These are phyloP conservation scores for Notolepis coatsorum DNA, from an alignment of 2,797 vertebrate species.

Conservation along the genomic window DNA sequence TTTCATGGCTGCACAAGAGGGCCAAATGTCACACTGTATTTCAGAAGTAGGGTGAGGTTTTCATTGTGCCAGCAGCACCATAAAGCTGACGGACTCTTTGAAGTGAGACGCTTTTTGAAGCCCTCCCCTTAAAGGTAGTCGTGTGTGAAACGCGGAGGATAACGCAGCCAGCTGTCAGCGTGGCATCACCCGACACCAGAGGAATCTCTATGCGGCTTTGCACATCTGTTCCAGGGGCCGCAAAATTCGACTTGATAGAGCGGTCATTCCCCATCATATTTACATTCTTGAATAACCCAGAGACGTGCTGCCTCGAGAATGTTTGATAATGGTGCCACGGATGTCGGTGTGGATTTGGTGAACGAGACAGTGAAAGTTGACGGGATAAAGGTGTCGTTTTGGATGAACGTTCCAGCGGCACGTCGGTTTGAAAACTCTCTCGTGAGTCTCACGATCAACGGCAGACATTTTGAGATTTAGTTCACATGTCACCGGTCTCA, in stretches of 20 bases:
- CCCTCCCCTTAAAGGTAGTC: slow-evolving; percentile 69
- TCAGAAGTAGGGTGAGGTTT: slow-evolving; percentile 68
- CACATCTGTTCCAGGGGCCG: slow-evolving; percentile 65
- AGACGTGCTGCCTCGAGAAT: too few species aligned
- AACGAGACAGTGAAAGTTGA: too few species aligned
- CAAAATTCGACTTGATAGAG: slow-evolving; percentile 45
- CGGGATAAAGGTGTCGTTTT: too few species aligned
- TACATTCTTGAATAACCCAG: too few species aligned
- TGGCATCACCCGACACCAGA: slow-evolving; percentile 54
- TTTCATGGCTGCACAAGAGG: slow-evolving; percentile 57
- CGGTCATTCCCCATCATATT: too few species aligned
- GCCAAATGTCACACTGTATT: slow-evolving; percentile 63
- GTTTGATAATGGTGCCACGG: too few species aligned
- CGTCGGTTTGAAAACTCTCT: too few species aligned
- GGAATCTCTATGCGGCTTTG: slow-evolving; percentile 55
- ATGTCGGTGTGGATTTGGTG: too few species aligned
- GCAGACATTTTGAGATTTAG: too few species aligned
- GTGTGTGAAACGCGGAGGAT: slow-evolving; percentile 70
- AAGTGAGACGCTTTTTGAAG: slow-evolving; percentile 69
- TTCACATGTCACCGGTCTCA: slow-evolving; percentile 55
- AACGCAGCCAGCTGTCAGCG: slow-evolving; percentile 74
- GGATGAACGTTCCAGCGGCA: too few species aligned
- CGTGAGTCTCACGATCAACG: too few species aligned
- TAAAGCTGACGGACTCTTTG: slow-evolving; percentile 70
- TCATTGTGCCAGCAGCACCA: slow-evolving; percentile 49